Evolutionary conservation across 2,797 vertebrate species (phyloP).

Genomic region (Babyrousa celebensis): DNA sequence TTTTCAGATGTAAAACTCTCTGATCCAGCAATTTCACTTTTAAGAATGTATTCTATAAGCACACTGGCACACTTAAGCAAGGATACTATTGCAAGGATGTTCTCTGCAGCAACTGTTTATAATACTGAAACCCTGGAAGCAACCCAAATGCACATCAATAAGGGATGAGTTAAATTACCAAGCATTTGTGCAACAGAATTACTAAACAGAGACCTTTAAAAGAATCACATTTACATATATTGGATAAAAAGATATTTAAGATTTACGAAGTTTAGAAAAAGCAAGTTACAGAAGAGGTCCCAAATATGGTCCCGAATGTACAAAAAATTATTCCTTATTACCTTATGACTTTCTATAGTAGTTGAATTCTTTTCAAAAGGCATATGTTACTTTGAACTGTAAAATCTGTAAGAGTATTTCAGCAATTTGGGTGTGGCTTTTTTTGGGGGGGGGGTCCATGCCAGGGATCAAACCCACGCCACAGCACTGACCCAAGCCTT

Average conservation of each 20-base stretch:
- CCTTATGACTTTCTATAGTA: neutral
- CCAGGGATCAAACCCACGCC: no score
- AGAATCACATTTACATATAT: neutral
- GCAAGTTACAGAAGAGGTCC: neutral
- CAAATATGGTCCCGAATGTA: neutral
- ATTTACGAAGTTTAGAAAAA: neutral
- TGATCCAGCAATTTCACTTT: constrained; percentile 38
- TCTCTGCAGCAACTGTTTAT: neutral
- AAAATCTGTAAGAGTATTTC: neutral
- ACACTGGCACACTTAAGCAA: neutral
- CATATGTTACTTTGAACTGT: neutral
- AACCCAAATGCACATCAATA: neutral
- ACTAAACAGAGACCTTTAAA: neutral
- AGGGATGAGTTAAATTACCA: neutral
- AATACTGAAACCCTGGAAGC: constrained; percentile 10
- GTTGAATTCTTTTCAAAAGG: neutral
- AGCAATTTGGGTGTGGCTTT: neutral
- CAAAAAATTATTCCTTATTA: neutral
- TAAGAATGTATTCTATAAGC: constrained; percentile 1
- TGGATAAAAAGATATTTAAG: constrained; percentile 3
- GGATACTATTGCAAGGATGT: neutral
- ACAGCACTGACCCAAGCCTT: no score
- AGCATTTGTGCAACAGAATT: constrained; percentile 20
- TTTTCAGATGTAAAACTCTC: neutral
- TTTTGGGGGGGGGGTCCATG: no score